phyloP scores from a whole-genome alignment of 1,140 invertebrate genomes.

The Octopus bimaculoides region DNA sequence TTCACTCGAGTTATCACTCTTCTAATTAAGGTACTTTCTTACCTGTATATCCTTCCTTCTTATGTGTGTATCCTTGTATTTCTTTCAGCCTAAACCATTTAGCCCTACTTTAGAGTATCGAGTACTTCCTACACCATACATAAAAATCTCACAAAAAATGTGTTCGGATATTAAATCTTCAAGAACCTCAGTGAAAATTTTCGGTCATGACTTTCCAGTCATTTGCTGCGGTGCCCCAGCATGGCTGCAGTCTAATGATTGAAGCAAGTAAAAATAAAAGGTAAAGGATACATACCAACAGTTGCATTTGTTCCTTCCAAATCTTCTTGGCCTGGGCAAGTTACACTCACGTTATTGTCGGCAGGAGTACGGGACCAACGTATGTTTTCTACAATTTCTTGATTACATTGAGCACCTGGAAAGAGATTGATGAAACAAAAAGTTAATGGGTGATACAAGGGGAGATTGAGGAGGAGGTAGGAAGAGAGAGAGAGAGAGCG shows the following conservation, averaged over 20 bases:
- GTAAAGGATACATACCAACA: conserved; percentile 2
- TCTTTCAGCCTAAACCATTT: no score
- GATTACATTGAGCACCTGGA: conserved; percentile 53
- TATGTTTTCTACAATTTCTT: conserved; percentile 53
- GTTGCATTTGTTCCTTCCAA: conserved; percentile 12
- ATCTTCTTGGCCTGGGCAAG: conserved; percentile 42
- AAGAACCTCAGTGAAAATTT: no score
- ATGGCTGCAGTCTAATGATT: no score
- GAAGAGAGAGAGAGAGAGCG: background rate
- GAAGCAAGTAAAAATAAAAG: background rate
- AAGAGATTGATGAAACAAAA: background rate
- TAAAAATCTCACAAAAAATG: no score
- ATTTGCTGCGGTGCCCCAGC: background rate
- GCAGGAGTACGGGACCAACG: conserved; percentile 47
- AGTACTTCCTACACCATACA: no score
- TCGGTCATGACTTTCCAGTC: background rate
- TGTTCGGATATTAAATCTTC: no score
- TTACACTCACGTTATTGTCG: conserved; percentile 37
- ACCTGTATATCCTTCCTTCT: no score
- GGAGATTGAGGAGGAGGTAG: background rate
- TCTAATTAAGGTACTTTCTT: no score
- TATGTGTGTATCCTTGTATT: no score
- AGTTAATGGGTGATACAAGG: background rate
- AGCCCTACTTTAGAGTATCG: no score
- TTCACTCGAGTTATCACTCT: no score